Base-by-base conservation (phyloP, 2,888 invertebrate genomes). In the Drosophila aldrichi region DNA sequence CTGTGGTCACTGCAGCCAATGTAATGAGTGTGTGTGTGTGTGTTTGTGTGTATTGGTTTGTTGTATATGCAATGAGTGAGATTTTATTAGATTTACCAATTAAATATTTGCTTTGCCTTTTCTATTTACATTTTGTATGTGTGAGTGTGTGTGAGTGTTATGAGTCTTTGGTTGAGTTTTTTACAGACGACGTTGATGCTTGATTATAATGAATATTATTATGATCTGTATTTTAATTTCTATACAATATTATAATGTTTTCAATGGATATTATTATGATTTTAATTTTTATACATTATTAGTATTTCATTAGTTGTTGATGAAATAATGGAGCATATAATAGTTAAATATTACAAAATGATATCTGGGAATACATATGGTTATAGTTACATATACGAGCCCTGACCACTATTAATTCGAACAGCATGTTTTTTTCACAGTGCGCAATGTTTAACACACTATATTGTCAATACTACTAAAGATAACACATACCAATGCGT, bases 1-100 rank as follows among this genome's bases (percentile, higher is more conserved):
- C 69, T 38, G 68, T 60, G 60, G 57, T 64, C 57, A 67, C 89
- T 81, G 75, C 56, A 56, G 51, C 61, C 41, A 63, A 10, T 51
- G 74, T 58, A 9, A 58, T 65, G 25, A 22, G 58, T 29, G 75
- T 81, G 57, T 40, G 56, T 65, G 65, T 64, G 46, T 70, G 36
- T 70, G 61, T 77, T 58, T 60, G 48, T 67, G 40, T 61, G 77
- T 74, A 70, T 40, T 69, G 54, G 29, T 79, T 74, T 63, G 70
- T 71, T 65, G 71, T 76, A 72, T 91, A 89, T 90, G 91, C 74
- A 88, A 91, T 90, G 79, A 90, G 79, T 83, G 88, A 84, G 77
- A 78, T 82, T 82, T 84, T 60, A 84, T 89, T 89, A 84, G 88
- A 84, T 89, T 86, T 70, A 89, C 82, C 74, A 88, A 88, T 73